Evolutionary conservation across 2,113 vertebrate species (phyloP).

Genomic region (Ursus arctos): DNA sequence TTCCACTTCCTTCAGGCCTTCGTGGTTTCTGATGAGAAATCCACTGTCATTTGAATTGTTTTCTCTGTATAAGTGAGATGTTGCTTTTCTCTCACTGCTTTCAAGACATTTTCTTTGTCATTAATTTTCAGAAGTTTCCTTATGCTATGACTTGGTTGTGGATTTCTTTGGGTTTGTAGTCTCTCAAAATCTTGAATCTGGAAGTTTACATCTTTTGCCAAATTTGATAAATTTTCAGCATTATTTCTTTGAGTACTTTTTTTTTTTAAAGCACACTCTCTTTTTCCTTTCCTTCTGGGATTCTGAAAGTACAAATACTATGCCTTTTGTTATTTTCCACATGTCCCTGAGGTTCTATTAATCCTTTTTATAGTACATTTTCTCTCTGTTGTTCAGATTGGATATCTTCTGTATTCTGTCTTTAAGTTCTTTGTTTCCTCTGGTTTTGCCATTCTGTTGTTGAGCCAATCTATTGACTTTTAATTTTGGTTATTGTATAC

Average conservation of each 20-base stretch:
- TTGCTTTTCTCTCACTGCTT: neutral
- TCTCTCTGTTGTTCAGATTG: neutral
- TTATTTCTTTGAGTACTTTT: neutral
- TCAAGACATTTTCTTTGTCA: neutral
- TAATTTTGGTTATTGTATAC: neutral
- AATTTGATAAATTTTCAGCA: neutral
- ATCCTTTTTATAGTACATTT: neutral
- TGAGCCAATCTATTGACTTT: neutral
- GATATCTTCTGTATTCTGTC: neutral
- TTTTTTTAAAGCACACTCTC: neutral
- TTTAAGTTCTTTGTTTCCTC: neutral
- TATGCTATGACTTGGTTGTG: neutral
- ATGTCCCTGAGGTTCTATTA: neutral
- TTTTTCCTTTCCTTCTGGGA: neutral
- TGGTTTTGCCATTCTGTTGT: neutral
- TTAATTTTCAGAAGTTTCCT: slow-evolving; percentile 9
- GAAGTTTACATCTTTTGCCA: neutral
- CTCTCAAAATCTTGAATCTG: neutral
- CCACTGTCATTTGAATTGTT: neutral
- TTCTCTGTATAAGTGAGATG: neutral
- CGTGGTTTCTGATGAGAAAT: neutral
- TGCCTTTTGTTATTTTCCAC: neutral
- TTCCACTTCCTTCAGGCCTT: neutral
- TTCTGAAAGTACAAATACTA: neutral
- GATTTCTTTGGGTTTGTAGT: neutral